Evolutionary conservation across 2,797 vertebrate species (phyloP), one percentile per base, ranked within the genome.

Genomic region (Bufotes viridis): DNA sequence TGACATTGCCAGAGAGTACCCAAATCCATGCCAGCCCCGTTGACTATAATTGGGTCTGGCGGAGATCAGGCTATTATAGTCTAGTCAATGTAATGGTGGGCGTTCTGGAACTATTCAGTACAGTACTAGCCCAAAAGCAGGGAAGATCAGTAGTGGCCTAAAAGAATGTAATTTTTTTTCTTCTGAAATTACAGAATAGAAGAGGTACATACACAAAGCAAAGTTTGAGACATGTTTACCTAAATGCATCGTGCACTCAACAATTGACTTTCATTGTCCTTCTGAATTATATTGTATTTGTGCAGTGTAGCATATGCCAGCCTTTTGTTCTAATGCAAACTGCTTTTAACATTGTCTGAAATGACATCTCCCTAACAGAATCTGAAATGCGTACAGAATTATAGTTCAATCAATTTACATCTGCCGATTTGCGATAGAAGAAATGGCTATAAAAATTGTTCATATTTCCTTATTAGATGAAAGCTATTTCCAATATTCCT

Each of bases 221-320:
- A 76, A 82, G 51, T 78, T 83, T 79, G 12, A 69, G 80, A 60
- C 22, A 26, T 89, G 85, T 89, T 89, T 89, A 89, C 88, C 72
- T 86, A 81, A 60, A 86, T 89, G 80, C 75, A 51, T 82, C 69
- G 69, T 76, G 78, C 83, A 70, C 79, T 86, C 76, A 90, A 80
- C 72, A 90, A 79, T 88, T 90, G 91, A 70, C 17, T 0, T 85
- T 24, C 92, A 81, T 58, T 90, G n/a, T 13, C 8, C 65, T 91
- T 91, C 85, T 90, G 87, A 91, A 91, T 91, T 92, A 42, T 74
- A 90, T 91, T 93, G 82, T 90, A 72, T 87, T 93, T 93, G 7
- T 90, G 92, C 92, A 93, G 84, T 87, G 69, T 90, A 90, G 63
- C 82, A 51, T 90, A 63, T 10, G 22, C 13, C 49, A 22, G 87